Percentiles rank a stretch among this genome's conserved stretches.
These are phyloP conservation scores for Papilio glaucus DNA, from an alignment of 1,140 invertebrate genomes.

Conservation along the genomic window DNA sequence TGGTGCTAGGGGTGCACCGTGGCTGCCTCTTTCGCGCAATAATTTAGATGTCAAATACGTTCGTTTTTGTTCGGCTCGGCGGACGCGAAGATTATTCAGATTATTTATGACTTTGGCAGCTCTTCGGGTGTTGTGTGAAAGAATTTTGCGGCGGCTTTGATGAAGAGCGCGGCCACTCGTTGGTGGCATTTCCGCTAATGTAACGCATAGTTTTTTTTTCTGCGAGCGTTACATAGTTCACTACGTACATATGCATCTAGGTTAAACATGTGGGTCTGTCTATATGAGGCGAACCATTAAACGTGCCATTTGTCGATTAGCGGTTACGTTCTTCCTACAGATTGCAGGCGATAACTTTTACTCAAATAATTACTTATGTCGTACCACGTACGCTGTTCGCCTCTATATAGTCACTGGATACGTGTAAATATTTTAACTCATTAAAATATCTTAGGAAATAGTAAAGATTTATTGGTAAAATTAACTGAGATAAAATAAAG, in stretches of 20 bases:
- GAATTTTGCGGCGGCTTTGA: slow-evolving; percentile 75
- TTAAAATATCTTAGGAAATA: slow-evolving; percentile 36
- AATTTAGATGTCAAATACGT: slow-evolving; percentile 81
- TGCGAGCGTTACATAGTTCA: slow-evolving; percentile 44
- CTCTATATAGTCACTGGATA: slow-evolving; percentile 27
- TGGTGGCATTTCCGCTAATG: slow-evolving; percentile 77
- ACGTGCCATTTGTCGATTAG: slow-evolving; percentile 36
- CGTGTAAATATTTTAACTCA: slow-evolving; percentile 36
- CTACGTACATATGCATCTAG: slow-evolving; percentile 29
- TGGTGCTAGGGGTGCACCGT: slow-evolving; percentile 63
- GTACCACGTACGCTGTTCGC: slow-evolving; percentile 14
- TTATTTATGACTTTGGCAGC: slow-evolving; percentile 78
- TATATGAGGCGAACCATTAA: slow-evolving; percentile 33
- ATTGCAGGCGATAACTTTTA: slow-evolving; percentile 37
- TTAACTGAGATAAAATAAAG: slow-evolving; percentile 12
- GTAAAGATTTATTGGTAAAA: slow-evolving; percentile 27
- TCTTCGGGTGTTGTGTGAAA: slow-evolving; percentile 66
- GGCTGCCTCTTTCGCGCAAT: slow-evolving; percentile 72
- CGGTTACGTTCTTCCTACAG: slow-evolving; percentile 37
- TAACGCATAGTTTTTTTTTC: slow-evolving; percentile 51
- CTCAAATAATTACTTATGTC: slow-evolving; percentile 32
- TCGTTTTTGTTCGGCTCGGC: slow-evolving; percentile 61
- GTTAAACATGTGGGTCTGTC: slow-evolving; percentile 35
- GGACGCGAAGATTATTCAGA: slow-evolving; percentile 69
- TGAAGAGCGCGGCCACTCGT: slow-evolving; percentile 54